These are phyloP conservation scores for Tachysurus vachellii DNA, from an alignment of 2,113 vertebrate genomes.

Conservation along the genomic window DNA sequence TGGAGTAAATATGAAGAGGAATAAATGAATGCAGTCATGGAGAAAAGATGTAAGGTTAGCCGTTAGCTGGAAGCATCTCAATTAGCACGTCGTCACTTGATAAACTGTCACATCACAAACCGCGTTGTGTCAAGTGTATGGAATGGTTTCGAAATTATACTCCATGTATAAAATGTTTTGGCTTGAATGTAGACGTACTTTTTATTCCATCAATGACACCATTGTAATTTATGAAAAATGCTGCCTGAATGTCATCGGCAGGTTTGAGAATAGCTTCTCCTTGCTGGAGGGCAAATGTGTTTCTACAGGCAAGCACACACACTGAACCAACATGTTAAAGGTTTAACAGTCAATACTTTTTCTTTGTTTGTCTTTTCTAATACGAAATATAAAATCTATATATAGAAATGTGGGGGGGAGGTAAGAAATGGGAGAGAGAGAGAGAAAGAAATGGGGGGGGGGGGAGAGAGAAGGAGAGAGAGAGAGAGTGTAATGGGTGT, in stretches of 20 bases:
- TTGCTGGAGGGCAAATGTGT: constrained; percentile 15
- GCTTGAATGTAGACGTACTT: background rate
- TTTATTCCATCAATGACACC: background rate
- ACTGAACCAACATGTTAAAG: background rate
- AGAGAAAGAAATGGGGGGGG: too few relatives aligned
- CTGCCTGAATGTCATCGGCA: background rate
- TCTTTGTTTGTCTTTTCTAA: background rate
- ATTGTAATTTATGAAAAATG: too few relatives aligned
- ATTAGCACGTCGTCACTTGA: background rate
- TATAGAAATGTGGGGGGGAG: background rate
- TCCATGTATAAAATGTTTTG: background rate
- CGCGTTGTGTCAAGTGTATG: background rate
- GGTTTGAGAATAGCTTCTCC: background rate
- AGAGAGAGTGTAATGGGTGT: too few relatives aligned
- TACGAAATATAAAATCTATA: too few relatives aligned
- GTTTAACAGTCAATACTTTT: background rate
- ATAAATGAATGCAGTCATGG: too few relatives aligned
- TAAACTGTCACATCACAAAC: background rate
- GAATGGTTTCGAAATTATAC: background rate
- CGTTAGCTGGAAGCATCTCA: background rate
- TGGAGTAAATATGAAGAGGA: background rate
- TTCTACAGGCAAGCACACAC: background rate
- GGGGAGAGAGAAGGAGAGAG: too few relatives aligned
- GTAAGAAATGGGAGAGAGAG: background rate
- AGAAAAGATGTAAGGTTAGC: background rate